Evolutionary conservation across 1,140 invertebrate genomes (phyloP), one percentile per base, ranked within the genome.

Genomic region (Hylaeus volcanicus): DNA sequence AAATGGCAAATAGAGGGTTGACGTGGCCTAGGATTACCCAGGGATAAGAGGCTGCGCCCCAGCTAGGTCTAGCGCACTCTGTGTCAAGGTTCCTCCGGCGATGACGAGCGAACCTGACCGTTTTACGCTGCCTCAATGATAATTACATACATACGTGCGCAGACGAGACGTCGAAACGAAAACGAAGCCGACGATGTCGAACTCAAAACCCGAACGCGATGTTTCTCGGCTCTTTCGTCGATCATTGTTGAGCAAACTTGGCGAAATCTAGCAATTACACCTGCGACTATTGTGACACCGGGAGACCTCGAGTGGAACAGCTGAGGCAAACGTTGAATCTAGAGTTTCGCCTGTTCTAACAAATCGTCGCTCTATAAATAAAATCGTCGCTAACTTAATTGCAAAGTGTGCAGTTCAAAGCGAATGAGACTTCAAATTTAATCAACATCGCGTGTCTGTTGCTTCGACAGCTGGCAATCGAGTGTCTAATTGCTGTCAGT

Each of bases 41-140:
- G 55, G 64, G 43, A 65, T 66, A 39, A 5, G 0, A 45, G 14
- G 45, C 15, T 39, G 1, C 2, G 45, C 26, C 26, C 0, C 26
- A 26, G 26, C 26, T 26, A 26, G 45, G 45, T 63, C 37, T 26
- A 55, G 3, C 43, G 45, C 15, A 26, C 26, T 26, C 26, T 70
- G 55, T 60, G 74, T 70, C 74, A 77, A 77, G 74, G 74, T 77
- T 61, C 37, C 65, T 5, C 5, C 64, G n/a, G 3, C 55, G 1
- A 12, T 1, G 39, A n/a, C 69, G 39, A 41, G 15, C n/a, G 43
- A 9, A 12, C 11, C n/a, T 43, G 45, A 61, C 56, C 65, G 43
- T 69, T 77, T 60, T 61, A 70, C 74, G 74, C 74, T 26, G 12
- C 43, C 26, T 4, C 74, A 61, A 77, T 77, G 65, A 70, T 26